phyloP scores from a whole-genome alignment of 2,888 invertebrate species.

The Chymomyza caudatula region DNA sequence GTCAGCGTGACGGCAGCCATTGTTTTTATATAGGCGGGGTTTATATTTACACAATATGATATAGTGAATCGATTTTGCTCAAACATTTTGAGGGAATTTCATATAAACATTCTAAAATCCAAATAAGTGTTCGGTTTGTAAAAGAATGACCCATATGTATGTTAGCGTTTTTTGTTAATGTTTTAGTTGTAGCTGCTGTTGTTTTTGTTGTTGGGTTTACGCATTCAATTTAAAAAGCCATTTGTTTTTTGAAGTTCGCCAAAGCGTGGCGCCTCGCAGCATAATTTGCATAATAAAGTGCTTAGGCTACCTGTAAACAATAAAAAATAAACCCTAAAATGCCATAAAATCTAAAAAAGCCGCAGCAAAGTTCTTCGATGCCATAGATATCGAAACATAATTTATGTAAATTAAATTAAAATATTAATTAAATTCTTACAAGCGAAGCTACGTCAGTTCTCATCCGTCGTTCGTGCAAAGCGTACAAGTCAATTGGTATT shows the following conservation, averaged over 20 bases:
- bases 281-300: constrained; percentile 68
- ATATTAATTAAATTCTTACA: constrained; percentile 57
- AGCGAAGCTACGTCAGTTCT: constrained; percentile 44
- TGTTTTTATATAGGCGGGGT: too few relatives aligned
- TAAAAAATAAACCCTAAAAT: constrained; percentile 29
- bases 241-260: constrained; percentile 45
- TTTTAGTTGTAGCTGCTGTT: constrained; percentile 2
- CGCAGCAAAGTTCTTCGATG: constrained; percentile 31
- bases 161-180: constrained; percentile 6
- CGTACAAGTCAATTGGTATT: background rate
- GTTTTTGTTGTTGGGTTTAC: constrained; percentile 11
- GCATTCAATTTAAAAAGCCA: background rate
- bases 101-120: too few relatives aligned
- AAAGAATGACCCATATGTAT: too few relatives aligned
- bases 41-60: too few relatives aligned
- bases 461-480: constrained; percentile 9
- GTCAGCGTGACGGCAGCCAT: too few relatives aligned
- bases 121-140: too few relatives aligned
- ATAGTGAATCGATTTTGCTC: too few relatives aligned
- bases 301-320: constrained; percentile 67
- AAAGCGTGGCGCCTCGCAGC: constrained; percentile 63
- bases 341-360: constrained; percentile 11
- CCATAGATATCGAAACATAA: constrained; percentile 61
- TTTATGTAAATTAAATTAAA: constrained; percentile 64
- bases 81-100: too few relatives aligned